These are phyloP conservation scores for Catamblyrhynchus diadema DNA, from an alignment of 2,797 vertebrate genomes.

Conservation along the genomic window DNA sequence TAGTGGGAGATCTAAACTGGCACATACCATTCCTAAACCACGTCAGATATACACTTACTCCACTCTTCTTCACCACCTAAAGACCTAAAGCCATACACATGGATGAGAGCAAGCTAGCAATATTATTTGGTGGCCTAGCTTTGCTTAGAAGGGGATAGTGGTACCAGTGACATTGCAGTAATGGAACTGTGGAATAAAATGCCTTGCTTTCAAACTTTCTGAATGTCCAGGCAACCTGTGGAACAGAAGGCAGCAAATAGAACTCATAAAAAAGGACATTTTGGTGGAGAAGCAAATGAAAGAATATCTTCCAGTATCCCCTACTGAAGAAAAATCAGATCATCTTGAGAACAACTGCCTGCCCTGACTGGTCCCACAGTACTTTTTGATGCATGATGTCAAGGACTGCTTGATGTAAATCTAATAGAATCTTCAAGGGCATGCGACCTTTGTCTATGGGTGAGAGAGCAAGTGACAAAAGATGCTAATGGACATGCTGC, in stretches of 20 bases:
- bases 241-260: not conserved
- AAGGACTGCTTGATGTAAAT: not conserved
- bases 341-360: not conserved
- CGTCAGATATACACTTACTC: accelerated
- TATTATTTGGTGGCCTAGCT: not conserved
- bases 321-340: not conserved
- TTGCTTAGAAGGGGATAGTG: not conserved
- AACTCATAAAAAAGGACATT: not conserved
- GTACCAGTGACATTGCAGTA: not conserved
- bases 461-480: not conserved
- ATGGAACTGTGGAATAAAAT: not conserved
- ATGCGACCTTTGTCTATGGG: not conserved
- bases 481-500: not conserved
- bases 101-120: not conserved
- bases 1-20: not conserved
- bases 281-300: not conserved
- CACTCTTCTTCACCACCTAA: not conserved
- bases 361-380: not conserved
- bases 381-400: not conserved
- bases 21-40: not conserved
- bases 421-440: not conserved
- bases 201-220: not conserved
- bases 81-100: not conserved
- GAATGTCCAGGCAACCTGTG: not conserved
- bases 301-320: not conserved